These are phyloP conservation scores for Chaetodon trifasciatus DNA, from an alignment of 2,797 vertebrate genomes.

Conservation along the genomic window DNA sequence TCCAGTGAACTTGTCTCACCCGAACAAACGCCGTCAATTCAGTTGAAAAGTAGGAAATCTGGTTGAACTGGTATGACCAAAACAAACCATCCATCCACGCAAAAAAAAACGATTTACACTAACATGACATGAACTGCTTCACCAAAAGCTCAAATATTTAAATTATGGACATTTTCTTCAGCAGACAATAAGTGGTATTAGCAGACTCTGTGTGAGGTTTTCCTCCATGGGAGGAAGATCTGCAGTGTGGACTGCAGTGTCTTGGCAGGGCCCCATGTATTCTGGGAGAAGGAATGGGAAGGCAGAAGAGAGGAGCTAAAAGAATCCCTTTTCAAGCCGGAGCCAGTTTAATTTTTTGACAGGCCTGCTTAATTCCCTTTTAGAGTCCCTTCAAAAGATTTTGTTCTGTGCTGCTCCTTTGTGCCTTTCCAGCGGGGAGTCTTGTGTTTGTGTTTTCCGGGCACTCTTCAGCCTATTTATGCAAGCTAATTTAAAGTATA, in stretches of 20 bases:
- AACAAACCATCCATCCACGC: background rate
- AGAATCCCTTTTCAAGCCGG: slow-evolving; percentile 72
- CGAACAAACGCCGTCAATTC: background rate
- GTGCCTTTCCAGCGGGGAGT: slow-evolving; percentile 69
- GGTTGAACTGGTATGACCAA: background rate
- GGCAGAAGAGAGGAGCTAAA: slow-evolving; percentile 69
- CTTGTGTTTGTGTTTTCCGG: slow-evolving; percentile 72
- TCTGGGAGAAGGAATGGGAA: slow-evolving; percentile 61
- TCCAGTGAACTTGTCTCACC: background rate
- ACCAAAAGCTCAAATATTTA: slow-evolving; percentile 10
- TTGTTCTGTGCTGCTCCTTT: slow-evolving; percentile 72
- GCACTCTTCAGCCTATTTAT: slow-evolving; percentile 76
- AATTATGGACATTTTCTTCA: slow-evolving; percentile 25
- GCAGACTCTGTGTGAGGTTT: slow-evolving; percentile 61
- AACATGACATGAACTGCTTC: slow-evolving; percentile 14
- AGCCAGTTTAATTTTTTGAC: slow-evolving; percentile 81
- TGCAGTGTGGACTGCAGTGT: slow-evolving; percentile 71
- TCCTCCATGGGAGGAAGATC: slow-evolving; percentile 61
- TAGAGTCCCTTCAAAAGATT: slow-evolving; percentile 77
- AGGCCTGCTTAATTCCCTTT: slow-evolving; percentile 81
- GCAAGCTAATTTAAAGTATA: slow-evolving; percentile 77
- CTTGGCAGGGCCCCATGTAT: slow-evolving; percentile 66
- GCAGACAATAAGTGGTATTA: slow-evolving; percentile 47
- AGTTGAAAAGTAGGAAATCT: background rate
- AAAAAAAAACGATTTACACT: background rate